A percentile compares a stretch with the other conserved stretches of the same genome.
Conservation (phyloP, 2,797 vertebrate species). For the Eidolon dupreanum region DNA sequence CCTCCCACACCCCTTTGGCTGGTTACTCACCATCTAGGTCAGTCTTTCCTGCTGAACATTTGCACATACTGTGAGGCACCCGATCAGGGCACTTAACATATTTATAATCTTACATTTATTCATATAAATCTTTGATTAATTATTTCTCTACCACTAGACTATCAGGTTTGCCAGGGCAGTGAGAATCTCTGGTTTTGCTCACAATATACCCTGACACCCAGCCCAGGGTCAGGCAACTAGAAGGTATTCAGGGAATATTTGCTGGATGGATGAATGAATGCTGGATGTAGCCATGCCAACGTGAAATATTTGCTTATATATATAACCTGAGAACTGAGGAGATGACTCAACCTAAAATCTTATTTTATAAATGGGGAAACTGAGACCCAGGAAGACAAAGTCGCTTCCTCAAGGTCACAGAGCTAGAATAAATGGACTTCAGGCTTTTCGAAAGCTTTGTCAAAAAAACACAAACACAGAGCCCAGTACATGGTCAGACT, state of each 20-base stretch:
- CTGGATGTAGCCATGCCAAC: neutral
- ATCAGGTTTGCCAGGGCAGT: fast-evolving
- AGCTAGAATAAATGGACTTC: neutral
- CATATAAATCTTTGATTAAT: neutral
- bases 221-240: neutral
- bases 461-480: neutral
- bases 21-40: neutral
- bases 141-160: neutral
- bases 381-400: neutral
- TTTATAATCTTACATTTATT: neutral
- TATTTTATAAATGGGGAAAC: neutral
- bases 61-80: neutral
- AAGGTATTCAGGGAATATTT: neutral
- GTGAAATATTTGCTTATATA: neutral
- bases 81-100: neutral
- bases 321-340: neutral
- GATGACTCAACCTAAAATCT: neutral
- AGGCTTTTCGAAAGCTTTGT: neutral
- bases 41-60: neutral
- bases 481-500: fast-evolving
- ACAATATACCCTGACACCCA: neutral
- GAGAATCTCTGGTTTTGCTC: neutral
- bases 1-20: fast-evolving
- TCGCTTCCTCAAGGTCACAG: neutral
- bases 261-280: neutral